A percentile compares a stretch with the other conserved stretches of the same genome.
phyloP scores from a whole-genome alignment of 2,113 vertebrate genomes.

The Chlamydotis undulata region DNA sequence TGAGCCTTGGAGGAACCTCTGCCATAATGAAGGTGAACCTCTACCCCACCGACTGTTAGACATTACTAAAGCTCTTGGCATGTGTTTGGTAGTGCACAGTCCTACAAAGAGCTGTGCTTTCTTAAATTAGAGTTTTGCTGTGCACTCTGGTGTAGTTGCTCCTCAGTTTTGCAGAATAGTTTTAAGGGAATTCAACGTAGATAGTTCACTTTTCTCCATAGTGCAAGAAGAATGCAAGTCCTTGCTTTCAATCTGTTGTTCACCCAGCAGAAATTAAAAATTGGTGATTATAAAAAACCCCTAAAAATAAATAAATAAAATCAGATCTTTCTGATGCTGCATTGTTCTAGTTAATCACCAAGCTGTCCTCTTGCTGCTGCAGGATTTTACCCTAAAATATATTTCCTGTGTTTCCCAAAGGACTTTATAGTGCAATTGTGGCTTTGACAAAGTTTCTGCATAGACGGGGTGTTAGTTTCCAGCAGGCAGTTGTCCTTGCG shows the following conservation, averaged over 20 bases:
- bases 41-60: background rate
- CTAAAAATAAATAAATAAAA: background rate
- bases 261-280: background rate
- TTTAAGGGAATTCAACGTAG: background rate
- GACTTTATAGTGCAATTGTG: background rate
- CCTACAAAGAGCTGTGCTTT: background rate
- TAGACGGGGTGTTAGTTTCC: background rate
- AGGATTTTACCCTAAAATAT: background rate
- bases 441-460: background rate
- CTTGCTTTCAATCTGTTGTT: background rate
- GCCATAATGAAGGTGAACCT: background rate
- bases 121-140: background rate
- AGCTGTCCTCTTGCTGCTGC: background rate
- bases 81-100: rapidly evolving
- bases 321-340: background rate
- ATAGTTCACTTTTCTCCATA: background rate
- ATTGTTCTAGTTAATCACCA: background rate
- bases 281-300: rapidly evolving
- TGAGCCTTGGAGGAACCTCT: background rate
- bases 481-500: background rate
- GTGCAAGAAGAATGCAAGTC: background rate
- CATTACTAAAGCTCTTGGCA: background rate
- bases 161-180: background rate
- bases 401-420: background rate
- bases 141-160: background rate